A percentile compares a stretch with the other conserved stretches of the same genome.
Conservation (phyloP, 2,113 vertebrate species). For the Hirundichthys speculiger region DNA sequence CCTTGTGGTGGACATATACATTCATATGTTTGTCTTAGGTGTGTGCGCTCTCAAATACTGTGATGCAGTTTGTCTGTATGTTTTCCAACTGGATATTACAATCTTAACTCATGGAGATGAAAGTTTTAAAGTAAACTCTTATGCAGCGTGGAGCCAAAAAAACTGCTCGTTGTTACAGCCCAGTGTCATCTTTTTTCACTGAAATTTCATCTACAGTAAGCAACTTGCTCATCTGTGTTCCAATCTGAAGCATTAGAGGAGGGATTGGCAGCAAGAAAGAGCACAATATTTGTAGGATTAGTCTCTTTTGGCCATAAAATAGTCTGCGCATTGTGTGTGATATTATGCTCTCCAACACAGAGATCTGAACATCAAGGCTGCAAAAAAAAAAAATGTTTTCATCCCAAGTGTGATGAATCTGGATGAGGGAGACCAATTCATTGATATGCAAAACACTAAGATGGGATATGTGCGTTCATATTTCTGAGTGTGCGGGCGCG, state of each 20-base stretch:
- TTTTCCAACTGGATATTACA: no score
- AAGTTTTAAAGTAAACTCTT: no score
- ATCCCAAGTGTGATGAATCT: slow-evolving; percentile 14
- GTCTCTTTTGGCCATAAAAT: slow-evolving; percentile 10
- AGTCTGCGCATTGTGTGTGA: neutral
- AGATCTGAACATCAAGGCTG: slow-evolving; percentile 39
- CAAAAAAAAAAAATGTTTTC: slow-evolving; percentile 10
- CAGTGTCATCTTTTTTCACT: slow-evolving; percentile 19
- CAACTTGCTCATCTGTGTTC: slow-evolving; percentile 1
- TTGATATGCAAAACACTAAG: slow-evolving; percentile 20
- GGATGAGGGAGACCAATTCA: slow-evolving; percentile 18
- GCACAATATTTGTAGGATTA: slow-evolving; percentile 34
- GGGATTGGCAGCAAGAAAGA: slow-evolving; percentile 10
- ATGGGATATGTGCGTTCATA: neutral
- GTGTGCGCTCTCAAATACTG: no score
- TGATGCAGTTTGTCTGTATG: no score
- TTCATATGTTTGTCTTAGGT: no score
- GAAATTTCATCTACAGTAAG: slow-evolving; percentile 10
- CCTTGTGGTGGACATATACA: slow-evolving; percentile 20
- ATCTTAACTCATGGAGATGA: no score
- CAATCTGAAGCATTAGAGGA: slow-evolving; percentile 9
- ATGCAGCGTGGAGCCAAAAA: no score
- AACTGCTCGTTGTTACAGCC: neutral
- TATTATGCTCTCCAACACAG: slow-evolving; percentile 21
- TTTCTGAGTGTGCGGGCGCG: neutral